phyloP scores from a whole-genome alignment of 2,113 vertebrate species.

The Tichodroma muraria region DNA sequence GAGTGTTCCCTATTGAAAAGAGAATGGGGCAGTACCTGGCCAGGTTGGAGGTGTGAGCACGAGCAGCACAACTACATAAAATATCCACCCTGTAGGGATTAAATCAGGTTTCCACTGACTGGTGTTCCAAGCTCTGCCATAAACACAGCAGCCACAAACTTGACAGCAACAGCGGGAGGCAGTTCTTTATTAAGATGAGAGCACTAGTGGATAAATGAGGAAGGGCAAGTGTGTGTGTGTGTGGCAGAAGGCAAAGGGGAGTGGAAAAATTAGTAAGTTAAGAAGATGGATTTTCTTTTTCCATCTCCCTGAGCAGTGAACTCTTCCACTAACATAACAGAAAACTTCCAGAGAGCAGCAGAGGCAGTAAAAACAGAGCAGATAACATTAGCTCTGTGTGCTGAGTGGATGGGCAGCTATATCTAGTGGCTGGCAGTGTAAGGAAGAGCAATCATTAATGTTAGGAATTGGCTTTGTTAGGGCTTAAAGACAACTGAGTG shows the following conservation, averaged over 20 bases:
- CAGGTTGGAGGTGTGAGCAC: not conserved
- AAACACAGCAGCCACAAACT: not conserved
- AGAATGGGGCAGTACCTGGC: not conserved
- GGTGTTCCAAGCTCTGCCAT: not conserved
- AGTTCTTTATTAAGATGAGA: conserved; percentile 8
- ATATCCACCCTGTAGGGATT: not conserved
- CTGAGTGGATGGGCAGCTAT: conserved; percentile 27
- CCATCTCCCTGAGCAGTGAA: conserved; percentile 27
- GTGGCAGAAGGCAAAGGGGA: not conserved
- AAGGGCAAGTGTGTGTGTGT: conserved; percentile 25
- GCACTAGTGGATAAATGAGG: conserved; percentile 47
- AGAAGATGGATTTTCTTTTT: conserved; percentile 54
- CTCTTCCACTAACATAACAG: conserved; percentile 30
- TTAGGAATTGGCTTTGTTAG: not conserved
- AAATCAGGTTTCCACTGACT: not conserved
- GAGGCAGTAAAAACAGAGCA: conserved; percentile 57
- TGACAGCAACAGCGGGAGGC: not conserved
- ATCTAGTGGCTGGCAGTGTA: conserved; percentile 29
- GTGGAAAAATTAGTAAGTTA: conserved; percentile 46
- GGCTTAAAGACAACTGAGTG: not conserved
- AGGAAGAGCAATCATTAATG: not conserved
- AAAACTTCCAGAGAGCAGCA: conserved; percentile 39
- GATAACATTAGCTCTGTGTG: conserved; percentile 11
- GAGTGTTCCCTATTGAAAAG: not conserved
- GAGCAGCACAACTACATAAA: not conserved